Base-by-base conservation (phyloP, 2,888 invertebrate species). In the Timandra comae region DNA sequence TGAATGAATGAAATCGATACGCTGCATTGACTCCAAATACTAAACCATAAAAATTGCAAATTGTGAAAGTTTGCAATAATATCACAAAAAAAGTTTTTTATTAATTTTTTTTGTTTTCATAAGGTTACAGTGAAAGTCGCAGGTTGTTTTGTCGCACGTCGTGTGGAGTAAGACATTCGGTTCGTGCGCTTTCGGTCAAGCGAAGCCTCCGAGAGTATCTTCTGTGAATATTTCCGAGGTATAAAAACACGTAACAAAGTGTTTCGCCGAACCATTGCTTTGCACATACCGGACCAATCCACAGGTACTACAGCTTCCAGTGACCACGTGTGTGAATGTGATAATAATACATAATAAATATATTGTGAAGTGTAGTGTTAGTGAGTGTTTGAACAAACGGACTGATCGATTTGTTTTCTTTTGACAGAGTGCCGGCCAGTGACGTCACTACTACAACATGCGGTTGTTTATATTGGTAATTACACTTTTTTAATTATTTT, bases 191-290 rank as follows among this genome's bases (percentile, higher is more conserved):
- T 72, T 79, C 70, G 75, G 80, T 60, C 69, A 65, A 63, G 60
- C 66, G 59, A 54, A 63, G 67, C 58, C 58, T 62, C 60, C 43
- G 45, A 41, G 69, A 67, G 74, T 80, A 76, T 82, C 82, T 78
- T 62, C 63, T 57, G 73, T 62, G 69, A 71, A 74, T 70, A 70
- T 79, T 82, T 85, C 82, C 82, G 77, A 75, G 76, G 82, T 85
- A 85, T 85, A 85, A 75, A 85, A 85, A 84, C 78, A 75, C 63
- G 70, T 66, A 65, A 63, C 76, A 61, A 58, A 56, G 66, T 66
- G 67, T 62, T 68, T 64, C 65, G 66, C 68, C 60, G 69, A 78
- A 73, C 76, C 77, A 85, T 84, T 84, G 69, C 80, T 68, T 64
- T 69, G 56, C 63, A 63, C 61, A 62, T 69, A 67, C 65, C 59